A percentile compares a stretch with the other conserved stretches of the same genome.
phyloP scores from a whole-genome alignment of 2,888 invertebrate genomes.

The Tetranychus piercei region DNA sequence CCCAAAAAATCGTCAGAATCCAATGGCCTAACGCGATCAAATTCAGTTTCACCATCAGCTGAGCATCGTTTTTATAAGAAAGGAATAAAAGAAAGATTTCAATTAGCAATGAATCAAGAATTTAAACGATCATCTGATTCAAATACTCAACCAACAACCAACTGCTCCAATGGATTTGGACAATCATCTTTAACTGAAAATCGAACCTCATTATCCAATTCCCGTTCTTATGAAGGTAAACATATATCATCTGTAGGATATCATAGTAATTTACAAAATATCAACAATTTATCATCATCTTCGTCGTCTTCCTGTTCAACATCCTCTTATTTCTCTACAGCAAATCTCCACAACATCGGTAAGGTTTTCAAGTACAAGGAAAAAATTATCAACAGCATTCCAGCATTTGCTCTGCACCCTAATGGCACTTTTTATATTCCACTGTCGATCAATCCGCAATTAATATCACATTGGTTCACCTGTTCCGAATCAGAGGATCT shows the following conservation, averaged over 20 bases:
- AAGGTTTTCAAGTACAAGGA: conserved; percentile 7
- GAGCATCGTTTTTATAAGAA: conserved; percentile 51
- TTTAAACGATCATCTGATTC: not conserved
- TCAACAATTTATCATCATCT: not conserved
- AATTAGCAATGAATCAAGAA: conserved; percentile 1
- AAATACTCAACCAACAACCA: not conserved
- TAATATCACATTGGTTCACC: not conserved
- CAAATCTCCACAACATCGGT: not conserved
- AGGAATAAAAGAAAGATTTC: conserved; percentile 70
- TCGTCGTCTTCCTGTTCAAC: not conserved
- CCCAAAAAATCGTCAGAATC: not conserved
- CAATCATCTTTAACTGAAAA: not conserved
- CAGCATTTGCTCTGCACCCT: conserved; percentile 60
- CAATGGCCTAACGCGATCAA: not conserved
- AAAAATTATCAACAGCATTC: conserved; percentile 29
- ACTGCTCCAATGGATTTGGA: not conserved
- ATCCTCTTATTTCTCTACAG: not conserved
- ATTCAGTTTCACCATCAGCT: conserved; percentile 3
- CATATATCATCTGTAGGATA: no score
- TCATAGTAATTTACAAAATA: not conserved
- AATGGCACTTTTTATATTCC: conserved; percentile 74
- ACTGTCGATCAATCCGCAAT: conserved; percentile 46
- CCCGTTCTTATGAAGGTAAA: no score
- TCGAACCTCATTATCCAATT: no score
- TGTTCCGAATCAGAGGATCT: not conserved